Evolutionary conservation across 2,888 invertebrate species (phyloP).

Genomic region (Biston betularia): DNA sequence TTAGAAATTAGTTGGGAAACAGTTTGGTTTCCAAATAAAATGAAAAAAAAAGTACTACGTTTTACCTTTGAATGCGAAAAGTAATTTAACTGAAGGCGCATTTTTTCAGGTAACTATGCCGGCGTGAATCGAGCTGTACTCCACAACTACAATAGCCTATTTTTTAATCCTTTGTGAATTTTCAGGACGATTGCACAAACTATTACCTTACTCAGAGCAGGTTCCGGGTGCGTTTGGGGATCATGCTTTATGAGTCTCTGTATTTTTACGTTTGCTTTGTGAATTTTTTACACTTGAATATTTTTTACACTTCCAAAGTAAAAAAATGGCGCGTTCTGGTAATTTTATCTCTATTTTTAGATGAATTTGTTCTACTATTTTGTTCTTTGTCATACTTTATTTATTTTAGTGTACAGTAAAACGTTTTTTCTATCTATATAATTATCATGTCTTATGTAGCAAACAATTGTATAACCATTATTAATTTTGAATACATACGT

Average conservation of each 20-base stretch:
- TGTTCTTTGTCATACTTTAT: too few relatives aligned
- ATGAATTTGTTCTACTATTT: too few relatives aligned
- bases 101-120: slow-evolving; percentile 6
- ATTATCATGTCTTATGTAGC: too few relatives aligned
- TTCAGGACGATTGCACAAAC: slow-evolving; percentile 37
- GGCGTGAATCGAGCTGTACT: slow-evolving; percentile 12
- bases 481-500: too few relatives aligned
- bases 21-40: too few relatives aligned
- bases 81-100: slow-evolving; percentile 15
- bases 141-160: slow-evolving; percentile 24
- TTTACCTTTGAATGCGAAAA: background rate
- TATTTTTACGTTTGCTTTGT: background rate
- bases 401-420: too few relatives aligned
- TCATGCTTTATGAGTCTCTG: background rate
- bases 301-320: background rate
- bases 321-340: too few relatives aligned
- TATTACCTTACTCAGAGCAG: slow-evolving; percentile 37
- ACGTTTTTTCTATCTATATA: too few relatives aligned
- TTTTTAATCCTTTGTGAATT: slow-evolving; percentile 34
- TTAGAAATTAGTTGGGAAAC: too few relatives aligned
- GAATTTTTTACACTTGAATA: background rate
- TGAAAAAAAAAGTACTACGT: too few relatives aligned
- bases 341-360: too few relatives aligned
- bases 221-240: slow-evolving; percentile 29
- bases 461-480: too few relatives aligned